Evolutionary conservation across 2,888 invertebrate genomes (phyloP), one percentile per base, ranked within the genome.

Genomic region (Rhimphoctona megacephalus): DNA sequence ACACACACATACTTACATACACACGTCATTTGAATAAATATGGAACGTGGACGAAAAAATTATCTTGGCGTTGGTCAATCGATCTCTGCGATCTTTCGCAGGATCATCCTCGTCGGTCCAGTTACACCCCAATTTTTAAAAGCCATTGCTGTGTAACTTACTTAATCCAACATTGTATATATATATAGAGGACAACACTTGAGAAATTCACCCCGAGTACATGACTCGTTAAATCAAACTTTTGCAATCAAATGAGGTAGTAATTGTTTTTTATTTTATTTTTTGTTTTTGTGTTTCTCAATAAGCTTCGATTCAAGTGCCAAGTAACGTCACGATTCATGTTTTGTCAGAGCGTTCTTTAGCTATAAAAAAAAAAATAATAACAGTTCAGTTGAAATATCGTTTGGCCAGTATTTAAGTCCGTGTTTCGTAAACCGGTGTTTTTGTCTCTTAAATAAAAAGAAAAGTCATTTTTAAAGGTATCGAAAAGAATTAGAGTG

Each of bases 131-230:
- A 46, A 67, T 30, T 61, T 61, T 30, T 30, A 25, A 14, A 30
- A 61, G 30, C 61, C 61, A 14, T 61, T 17, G 61, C 61, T 61
- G 61, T 61, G 61, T 61, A 61, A 61, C 61, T 61, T 61, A 61
- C 61, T 25, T 67, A 76, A 57, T 46, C 46, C 73, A 67, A 72
- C 33, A 64, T 72, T 74, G n/a, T 57, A 61, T 57, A 25, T 19
- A n/a, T n/a, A n/a, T n/a, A 39, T 30, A 36, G 64, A 61, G 30
- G n/a, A 39, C 67, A 54, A 72, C 36, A 36, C 72, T 81, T 66
- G 81, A 81, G 64, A 81, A 66, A 72, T 85, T 85, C 54, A 46
- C 46, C 64, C n/a, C n/a, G 36, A n/a, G 43, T 39, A 5, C 19
- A 61, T 25, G 0, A 69, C 14, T 22, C 43, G 43, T 69, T 22